Percentiles rank a stretch among this genome's conserved stretches.
Conservation (phyloP, 2,797 vertebrate species). For the Tenualosa ilisha region DNA sequence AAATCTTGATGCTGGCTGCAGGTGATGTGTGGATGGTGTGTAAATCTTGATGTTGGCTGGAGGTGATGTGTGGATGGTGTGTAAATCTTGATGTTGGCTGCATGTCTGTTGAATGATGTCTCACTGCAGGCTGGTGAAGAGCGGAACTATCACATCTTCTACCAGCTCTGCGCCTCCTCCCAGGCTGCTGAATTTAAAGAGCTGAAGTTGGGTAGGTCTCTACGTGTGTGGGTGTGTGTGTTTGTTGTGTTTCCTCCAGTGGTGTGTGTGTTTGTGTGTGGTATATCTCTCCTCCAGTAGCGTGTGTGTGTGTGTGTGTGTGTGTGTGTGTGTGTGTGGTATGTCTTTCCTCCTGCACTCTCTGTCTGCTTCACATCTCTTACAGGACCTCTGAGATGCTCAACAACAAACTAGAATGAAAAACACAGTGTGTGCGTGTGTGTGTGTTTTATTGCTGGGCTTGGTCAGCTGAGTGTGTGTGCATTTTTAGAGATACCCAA, state of each 20-base stretch:
- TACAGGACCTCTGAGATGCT: not conserved
- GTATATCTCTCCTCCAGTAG: not conserved
- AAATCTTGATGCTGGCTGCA: too few species aligned
- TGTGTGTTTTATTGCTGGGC: not conserved
- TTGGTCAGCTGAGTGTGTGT: not conserved
- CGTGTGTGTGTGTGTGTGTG: too few species aligned
- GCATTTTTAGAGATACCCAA: not conserved
- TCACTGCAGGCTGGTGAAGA: constrained; percentile 91
- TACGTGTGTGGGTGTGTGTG: too few species aligned
- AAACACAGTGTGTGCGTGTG: not conserved
- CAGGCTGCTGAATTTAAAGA: constrained; percentile 87
- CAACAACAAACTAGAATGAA: not conserved
- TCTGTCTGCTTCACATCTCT: not conserved
- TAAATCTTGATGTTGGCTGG: too few species aligned
- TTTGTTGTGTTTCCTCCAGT: too few species aligned
- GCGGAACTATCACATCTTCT: constrained; percentile 98
- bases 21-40: too few species aligned
- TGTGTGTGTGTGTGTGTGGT: too few species aligned
- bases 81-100: not conserved
- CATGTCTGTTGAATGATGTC: not conserved
- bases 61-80: not conserved
- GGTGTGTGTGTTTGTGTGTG: too few species aligned
- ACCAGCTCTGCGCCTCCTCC: constrained; percentile 95
- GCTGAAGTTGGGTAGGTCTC: constrained; percentile 83
- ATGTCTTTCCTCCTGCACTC: too few species aligned